phyloP scores from a whole-genome alignment of 2,888 invertebrate species.

The Andrena fulva region DNA sequence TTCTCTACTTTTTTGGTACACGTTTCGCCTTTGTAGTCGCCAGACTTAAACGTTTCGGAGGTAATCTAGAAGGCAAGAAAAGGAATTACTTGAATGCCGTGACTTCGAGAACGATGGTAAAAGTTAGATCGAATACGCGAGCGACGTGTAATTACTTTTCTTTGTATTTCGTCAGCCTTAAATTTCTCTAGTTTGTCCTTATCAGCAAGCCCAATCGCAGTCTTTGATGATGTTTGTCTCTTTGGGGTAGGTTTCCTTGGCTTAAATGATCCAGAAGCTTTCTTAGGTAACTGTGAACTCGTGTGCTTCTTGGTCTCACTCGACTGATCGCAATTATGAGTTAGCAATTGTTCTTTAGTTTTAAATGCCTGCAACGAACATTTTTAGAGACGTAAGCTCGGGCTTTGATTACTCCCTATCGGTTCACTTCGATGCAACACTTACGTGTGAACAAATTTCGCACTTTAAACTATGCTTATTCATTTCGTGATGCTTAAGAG shows the following conservation, averaged over 20 bases:
- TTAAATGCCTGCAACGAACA: constrained; percentile 77
- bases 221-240: constrained; percentile 79
- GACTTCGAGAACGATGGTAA: not conserved
- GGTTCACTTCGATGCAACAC: constrained; percentile 46
- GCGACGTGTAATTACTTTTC: constrained; percentile 65
- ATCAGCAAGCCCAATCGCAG: constrained; percentile 73
- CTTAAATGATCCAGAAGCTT: constrained; percentile 82
- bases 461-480: constrained; percentile 82
- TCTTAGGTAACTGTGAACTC: constrained; percentile 81
- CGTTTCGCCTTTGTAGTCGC: constrained; percentile 66
- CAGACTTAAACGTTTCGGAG: constrained; percentile 65
- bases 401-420: not conserved
- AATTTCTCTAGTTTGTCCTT: constrained; percentile 79
- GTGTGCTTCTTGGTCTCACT: constrained; percentile 77
- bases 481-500: constrained; percentile 82
- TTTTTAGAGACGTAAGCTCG: not conserved
- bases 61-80: constrained; percentile 62
- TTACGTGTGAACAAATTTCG: constrained; percentile 82
- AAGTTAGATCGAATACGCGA: not conserved
- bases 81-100: not conserved
- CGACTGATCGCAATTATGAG: constrained; percentile 81
- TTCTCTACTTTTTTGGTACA: constrained; percentile 67
- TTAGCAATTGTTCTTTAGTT: constrained; percentile 80
- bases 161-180: constrained; percentile 76
- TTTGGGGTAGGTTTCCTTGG: constrained; percentile 82